phyloP scores from a whole-genome alignment of 1,140 invertebrate species.

The Ylistrum balloti region DNA sequence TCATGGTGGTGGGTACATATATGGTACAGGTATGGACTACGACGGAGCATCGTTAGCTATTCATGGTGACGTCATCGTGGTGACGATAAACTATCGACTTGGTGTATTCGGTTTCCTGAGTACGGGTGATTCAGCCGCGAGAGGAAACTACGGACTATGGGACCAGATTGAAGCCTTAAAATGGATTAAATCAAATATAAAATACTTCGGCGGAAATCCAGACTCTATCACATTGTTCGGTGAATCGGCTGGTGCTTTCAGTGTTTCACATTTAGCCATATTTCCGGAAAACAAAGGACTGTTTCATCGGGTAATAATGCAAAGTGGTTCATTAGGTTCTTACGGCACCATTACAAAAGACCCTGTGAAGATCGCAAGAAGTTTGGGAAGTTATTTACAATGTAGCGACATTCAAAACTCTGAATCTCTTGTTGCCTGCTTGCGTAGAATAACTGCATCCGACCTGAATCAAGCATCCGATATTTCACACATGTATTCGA shows the following conservation, averaged over 20 bases:
- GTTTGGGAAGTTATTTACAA: neutral
- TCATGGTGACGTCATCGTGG: constrained; percentile 90
- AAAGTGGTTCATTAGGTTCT: constrained; percentile 55
- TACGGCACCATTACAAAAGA: neutral
- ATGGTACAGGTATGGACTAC: constrained; percentile 95
- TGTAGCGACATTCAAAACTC: neutral
- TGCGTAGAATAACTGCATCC: neutral
- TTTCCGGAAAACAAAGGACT: constrained; percentile 51
- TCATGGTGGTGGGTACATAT: constrained; percentile 96
- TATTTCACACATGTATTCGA: neutral
- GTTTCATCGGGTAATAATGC: constrained; percentile 56
- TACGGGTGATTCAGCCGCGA: constrained; percentile 56
- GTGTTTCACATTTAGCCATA: constrained; percentile 90
- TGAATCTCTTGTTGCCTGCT: neutral
- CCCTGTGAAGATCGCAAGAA: neutral
- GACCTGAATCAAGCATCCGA: neutral
- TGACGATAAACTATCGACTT: constrained; percentile 89
- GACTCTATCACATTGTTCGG: constrained; percentile 96
- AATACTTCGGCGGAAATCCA: constrained; percentile 96
- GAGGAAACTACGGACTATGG: constrained; percentile 81
- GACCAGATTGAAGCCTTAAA: constrained; percentile 93
- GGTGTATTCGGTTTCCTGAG: constrained; percentile 92
- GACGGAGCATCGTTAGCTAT: constrained; percentile 91
- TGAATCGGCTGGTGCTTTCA: constrained; percentile 96
- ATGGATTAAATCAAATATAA: constrained; percentile 92